A percentile compares a stretch with the other conserved stretches of the same genome.
phyloP scores from a whole-genome alignment of 2,113 vertebrate species.

The Brevimyrus niger region DNA sequence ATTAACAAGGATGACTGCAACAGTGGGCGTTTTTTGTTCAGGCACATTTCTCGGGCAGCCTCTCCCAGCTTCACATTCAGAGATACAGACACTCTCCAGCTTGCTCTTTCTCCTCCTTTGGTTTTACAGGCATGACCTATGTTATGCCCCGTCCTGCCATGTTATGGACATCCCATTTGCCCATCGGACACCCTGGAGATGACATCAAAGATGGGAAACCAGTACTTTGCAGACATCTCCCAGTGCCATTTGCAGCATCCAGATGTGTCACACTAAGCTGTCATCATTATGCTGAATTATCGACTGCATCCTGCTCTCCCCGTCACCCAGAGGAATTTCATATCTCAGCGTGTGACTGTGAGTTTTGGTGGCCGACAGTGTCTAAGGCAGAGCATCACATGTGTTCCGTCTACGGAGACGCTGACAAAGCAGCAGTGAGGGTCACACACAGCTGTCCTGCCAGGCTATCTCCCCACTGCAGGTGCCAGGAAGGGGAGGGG shows the following conservation, averaged over 20 bases:
- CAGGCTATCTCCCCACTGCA: not conserved
- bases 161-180: not conserved
- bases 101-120: not conserved
- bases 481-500: not conserved
- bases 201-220: not conserved
- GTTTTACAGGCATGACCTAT: not conserved
- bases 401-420: not conserved
- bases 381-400: constrained; percentile 21
- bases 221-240: not conserved
- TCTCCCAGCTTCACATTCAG: not conserved
- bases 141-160: not conserved
- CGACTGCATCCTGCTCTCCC: not conserved
- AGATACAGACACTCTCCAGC: not conserved
- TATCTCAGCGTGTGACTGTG: constrained; percentile 35
- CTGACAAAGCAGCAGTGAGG: not conserved
- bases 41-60: not conserved
- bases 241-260: constrained; percentile 1
- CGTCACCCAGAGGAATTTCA: constrained; percentile 14
- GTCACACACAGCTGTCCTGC: not conserved
- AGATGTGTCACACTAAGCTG: constrained; percentile 32
- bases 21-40: not conserved
- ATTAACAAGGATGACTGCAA: not conserved
- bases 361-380: constrained; percentile 41
- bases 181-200: not conserved
- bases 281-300: constrained; percentile 19